Percentiles rank a stretch among this genome's conserved stretches.
Conservation (phyloP, 2,797 vertebrate species). For the Somateria mollissima region DNA sequence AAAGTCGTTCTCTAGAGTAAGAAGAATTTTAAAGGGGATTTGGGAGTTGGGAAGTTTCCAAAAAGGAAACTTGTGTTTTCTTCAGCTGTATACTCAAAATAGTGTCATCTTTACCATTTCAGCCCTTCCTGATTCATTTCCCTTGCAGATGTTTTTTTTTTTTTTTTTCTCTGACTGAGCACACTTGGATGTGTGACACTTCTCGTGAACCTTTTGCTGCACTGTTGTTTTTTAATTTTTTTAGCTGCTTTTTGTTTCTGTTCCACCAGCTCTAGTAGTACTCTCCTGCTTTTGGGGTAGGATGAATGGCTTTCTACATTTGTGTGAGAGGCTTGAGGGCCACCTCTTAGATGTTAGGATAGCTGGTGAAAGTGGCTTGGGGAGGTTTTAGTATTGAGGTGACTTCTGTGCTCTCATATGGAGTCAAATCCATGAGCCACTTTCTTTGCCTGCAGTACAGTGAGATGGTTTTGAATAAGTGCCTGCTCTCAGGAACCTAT, state of each 20-base stretch:
- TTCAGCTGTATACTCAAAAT: background rate
- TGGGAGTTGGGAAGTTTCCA: background rate
- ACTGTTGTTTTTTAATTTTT: background rate
- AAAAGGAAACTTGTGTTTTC: background rate
- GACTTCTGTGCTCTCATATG: background rate
- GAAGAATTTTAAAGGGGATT: background rate
- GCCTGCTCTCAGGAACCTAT: background rate
- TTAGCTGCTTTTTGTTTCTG: background rate
- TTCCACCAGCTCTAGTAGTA: background rate
- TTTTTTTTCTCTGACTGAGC: background rate
- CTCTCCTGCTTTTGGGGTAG: background rate
- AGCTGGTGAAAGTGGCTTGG: background rate
- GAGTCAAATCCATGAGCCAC: background rate
- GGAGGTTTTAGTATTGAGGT: background rate
- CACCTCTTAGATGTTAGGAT: background rate
- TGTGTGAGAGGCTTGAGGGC: background rate
- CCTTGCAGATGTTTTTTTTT: background rate
- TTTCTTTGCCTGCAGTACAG: background rate
- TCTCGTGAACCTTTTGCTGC: background rate
- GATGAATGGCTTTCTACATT: background rate
- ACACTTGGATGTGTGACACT: background rate
- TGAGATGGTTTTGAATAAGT: background rate
- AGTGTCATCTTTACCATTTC: background rate
- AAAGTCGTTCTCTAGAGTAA: background rate
- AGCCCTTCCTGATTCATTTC: background rate